These are phyloP conservation scores for Holacanthus passer DNA, from an alignment of 2,113 vertebrate species.

Conservation along the genomic window DNA sequence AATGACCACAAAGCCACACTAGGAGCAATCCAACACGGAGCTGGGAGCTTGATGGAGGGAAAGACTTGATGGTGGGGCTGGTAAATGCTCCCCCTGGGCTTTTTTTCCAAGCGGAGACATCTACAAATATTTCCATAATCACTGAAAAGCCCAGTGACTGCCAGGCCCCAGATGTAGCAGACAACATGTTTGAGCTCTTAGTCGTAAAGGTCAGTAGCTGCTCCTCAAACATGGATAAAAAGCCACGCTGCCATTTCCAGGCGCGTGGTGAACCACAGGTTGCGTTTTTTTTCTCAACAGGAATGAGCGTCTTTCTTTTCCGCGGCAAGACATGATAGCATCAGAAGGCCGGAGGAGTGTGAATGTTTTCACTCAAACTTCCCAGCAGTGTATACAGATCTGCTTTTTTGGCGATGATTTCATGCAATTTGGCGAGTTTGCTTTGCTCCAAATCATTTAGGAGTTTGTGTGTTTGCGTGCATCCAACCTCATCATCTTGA, in stretches of 20 bases:
- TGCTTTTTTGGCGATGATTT: slow-evolving; percentile 38
- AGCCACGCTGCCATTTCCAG: slow-evolving; percentile 70
- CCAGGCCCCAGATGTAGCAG: slow-evolving; percentile 58
- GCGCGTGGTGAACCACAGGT: slow-evolving; percentile 38
- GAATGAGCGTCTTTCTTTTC: slow-evolving; percentile 36
- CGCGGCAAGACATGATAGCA: slow-evolving; percentile 1
- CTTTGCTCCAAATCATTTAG: slow-evolving; percentile 26
- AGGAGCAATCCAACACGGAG: slow-evolving; percentile 36
- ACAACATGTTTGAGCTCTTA: slow-evolving; percentile 76
- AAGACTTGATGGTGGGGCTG: slow-evolving; percentile 38
- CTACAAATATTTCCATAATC: slow-evolving; percentile 78
- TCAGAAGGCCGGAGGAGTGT: not conserved
- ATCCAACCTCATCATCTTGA: slow-evolving; percentile 19
- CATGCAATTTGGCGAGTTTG: slow-evolving; percentile 31
- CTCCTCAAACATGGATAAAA: slow-evolving; percentile 68
- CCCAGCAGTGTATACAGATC: slow-evolving; percentile 23
- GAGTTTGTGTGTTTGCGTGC: not conserved
- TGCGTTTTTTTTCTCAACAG: slow-evolving; percentile 54
- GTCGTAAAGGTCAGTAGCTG: slow-evolving; percentile 76
- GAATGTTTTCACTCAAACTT: slow-evolving; percentile 29
- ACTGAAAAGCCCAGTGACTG: slow-evolving; percentile 53
- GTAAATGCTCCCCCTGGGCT: slow-evolving; percentile 67
- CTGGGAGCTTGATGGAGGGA: slow-evolving; percentile 34
- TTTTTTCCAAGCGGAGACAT: slow-evolving; percentile 49
- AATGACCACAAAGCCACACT: slow-evolving; percentile 31